Evolutionary conservation across 1,140 invertebrate species (phyloP), one percentile per base, ranked within the genome.

Genomic region (Hycleus cichorii): DNA sequence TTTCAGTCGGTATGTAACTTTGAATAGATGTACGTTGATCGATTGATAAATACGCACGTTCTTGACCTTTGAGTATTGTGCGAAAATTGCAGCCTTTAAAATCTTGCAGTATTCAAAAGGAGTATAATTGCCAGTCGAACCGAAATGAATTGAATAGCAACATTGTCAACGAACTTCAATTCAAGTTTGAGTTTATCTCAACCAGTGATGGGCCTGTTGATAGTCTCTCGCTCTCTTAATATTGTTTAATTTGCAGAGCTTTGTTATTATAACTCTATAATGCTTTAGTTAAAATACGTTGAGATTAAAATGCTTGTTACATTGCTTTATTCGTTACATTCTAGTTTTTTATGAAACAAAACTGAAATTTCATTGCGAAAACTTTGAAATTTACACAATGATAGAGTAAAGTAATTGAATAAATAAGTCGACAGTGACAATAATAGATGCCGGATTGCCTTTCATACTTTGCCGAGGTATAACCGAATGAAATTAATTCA

Each of bases 401-500:
- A 32, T 7, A 32, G 7, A 32, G 32, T 32, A 32, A 0, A 5
- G 32, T 32, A 32, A 32, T 32, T 7, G 32, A 7, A 32, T 32
- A 7, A 32, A 32, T 32, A 32, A 32, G 32, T 32, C 7, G 4
- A 7, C 32, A 7, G 32, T 32, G 32, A 5, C 7, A 7, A 7
- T 32, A 32, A 32, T 32, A 7, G 32, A 32, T 32, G 32, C 4
- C 7, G 32, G 7, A 32, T 32, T 32, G 4, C 7, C 32, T 32
- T 32, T 5, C 4, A 32, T 32, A 50, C 43, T 46, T 49, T 49
- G 51, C 52, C 47, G 32, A 32, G 4, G 32, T 32, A 57, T 59
- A 56, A 58, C 59, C 55, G 58, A 46, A 59, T 59, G 42, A 46
- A 64, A 64, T 64, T 64, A 64, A 64, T 64, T 62, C 59, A 64